Percentiles rank a stretch among this genome's conserved stretches.
phyloP scores from a whole-genome alignment of 2,797 vertebrate genomes.

The Enteromius mattozi region DNA sequence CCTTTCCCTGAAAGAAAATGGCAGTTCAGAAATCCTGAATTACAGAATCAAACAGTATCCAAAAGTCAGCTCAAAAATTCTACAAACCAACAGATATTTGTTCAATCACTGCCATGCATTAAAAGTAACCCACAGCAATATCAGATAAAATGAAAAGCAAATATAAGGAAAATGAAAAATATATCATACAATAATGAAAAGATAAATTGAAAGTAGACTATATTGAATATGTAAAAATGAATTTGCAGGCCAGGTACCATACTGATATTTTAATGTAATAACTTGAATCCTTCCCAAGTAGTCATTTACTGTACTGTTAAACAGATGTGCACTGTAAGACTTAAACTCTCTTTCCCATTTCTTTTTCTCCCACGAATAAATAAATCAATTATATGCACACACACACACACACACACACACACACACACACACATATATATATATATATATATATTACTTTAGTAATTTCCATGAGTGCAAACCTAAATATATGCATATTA shows the following conservation, averaged over 20 bases:
- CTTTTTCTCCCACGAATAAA: background rate
- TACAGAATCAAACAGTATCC: background rate
- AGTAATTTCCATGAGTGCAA: too few relatives aligned
- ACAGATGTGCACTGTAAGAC: slow-evolving; percentile 28
- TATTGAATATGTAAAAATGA: background rate
- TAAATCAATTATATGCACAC: too few relatives aligned
- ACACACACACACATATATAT: too few relatives aligned
- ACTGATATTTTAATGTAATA: slow-evolving; percentile 21
- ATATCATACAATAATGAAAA: slow-evolving; percentile 6
- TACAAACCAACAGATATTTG: background rate
- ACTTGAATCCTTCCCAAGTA: slow-evolving; percentile 25
- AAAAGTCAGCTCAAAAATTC: background rate
- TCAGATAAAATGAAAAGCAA: slow-evolving; percentile 10
- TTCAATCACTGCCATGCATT: background rate
- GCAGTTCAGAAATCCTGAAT: background rate
- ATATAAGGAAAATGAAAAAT: background rate
- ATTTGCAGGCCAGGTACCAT: slow-evolving; percentile 2
- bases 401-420: too few relatives aligned
- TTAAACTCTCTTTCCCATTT: background rate
- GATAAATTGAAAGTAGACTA: background rate
- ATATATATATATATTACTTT: too few relatives aligned
- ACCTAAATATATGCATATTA: too few relatives aligned
- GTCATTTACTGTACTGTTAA: slow-evolving; percentile 34
- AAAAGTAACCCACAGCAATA: background rate
- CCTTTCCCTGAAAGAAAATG: background rate